A percentile compares a stretch with the other conserved stretches of the same genome.
phyloP scores from a whole-genome alignment of 2,888 invertebrate genomes.

The Ormyrus nitidulus region DNA sequence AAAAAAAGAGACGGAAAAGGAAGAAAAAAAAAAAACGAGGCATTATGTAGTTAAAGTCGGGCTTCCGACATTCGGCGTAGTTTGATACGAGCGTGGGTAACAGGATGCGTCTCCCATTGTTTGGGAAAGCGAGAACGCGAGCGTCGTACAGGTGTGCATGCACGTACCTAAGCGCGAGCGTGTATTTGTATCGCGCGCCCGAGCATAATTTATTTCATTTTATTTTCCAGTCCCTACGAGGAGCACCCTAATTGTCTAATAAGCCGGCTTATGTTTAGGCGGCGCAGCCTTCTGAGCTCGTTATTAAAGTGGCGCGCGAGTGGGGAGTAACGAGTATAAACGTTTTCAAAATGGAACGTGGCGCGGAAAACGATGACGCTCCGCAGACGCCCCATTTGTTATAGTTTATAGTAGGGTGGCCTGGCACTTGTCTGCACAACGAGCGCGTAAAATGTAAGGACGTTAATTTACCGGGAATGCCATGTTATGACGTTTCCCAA shows the following conservation, averaged over 20 bases:
- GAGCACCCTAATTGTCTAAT: no score
- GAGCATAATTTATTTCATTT: constrained; percentile 52
- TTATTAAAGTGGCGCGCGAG: neutral
- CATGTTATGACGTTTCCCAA: constrained; percentile 70
- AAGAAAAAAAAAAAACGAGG: constrained; percentile 16
- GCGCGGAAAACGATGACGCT: constrained; percentile 58
- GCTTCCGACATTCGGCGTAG: constrained; percentile 58
- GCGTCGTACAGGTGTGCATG: constrained; percentile 33
- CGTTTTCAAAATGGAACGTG: constrained; percentile 23
- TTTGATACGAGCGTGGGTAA: constrained; percentile 59
- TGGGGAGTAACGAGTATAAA: neutral
- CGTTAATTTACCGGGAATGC: constrained; percentile 65
- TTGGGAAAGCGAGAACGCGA: constrained; percentile 54
- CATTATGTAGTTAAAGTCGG: constrained; percentile 56
- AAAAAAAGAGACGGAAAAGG: neutral
- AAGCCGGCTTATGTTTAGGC: no score
- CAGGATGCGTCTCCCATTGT: constrained; percentile 58
- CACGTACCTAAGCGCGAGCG: neutral
- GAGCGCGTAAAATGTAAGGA: constrained; percentile 51
- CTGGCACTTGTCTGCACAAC: constrained; percentile 51
- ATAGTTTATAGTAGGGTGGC: constrained; percentile 39
- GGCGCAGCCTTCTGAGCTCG: neutral
- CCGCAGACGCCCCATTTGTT: constrained; percentile 62
- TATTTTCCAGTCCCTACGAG: constrained; percentile 4
- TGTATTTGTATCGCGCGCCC: constrained; percentile 24